A percentile compares a stretch with the other conserved stretches of the same genome.
phyloP scores from a whole-genome alignment of 2,888 invertebrate species.

The Girardia tigrina region DNA sequence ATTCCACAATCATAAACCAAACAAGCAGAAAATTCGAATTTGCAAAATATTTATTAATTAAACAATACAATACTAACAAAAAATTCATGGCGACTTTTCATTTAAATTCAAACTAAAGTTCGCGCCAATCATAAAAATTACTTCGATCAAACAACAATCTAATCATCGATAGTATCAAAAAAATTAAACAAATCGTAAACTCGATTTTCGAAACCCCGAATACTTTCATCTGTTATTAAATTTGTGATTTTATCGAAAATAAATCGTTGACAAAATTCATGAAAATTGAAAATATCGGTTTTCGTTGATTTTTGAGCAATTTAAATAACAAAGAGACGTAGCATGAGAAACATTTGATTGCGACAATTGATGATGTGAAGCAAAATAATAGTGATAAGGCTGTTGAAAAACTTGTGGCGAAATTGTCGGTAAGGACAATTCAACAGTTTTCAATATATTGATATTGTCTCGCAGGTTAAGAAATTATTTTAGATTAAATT shows the following conservation, averaged over 20 bases:
- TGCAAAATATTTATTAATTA: too few relatives aligned
- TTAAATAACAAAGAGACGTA: conserved; percentile 71
- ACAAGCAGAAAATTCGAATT: too few relatives aligned
- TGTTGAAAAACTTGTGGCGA: conserved; percentile 82
- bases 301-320: background rate
- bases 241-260: background rate
- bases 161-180: background rate
- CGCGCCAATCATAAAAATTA: too few relatives aligned
- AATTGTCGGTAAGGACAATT: conserved; percentile 75
- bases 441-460: conserved; percentile 60
- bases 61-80: too few relatives aligned
- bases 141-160: conserved; percentile 8
- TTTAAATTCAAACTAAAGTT: too few relatives aligned
- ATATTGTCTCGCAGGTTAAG: too few relatives aligned
- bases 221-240: background rate
- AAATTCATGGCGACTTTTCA: too few relatives aligned
- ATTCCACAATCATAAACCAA: too few relatives aligned
- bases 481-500: too few relatives aligned
- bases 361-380: conserved; percentile 75
- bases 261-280: background rate
- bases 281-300: background rate
- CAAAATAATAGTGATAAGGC: conserved; percentile 84
- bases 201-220: background rate
- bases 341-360: conserved; percentile 61
- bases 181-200: background rate